Base-by-base conservation (phyloP, 2,797 vertebrate genomes). In the Sebastiscus tertius region DNA sequence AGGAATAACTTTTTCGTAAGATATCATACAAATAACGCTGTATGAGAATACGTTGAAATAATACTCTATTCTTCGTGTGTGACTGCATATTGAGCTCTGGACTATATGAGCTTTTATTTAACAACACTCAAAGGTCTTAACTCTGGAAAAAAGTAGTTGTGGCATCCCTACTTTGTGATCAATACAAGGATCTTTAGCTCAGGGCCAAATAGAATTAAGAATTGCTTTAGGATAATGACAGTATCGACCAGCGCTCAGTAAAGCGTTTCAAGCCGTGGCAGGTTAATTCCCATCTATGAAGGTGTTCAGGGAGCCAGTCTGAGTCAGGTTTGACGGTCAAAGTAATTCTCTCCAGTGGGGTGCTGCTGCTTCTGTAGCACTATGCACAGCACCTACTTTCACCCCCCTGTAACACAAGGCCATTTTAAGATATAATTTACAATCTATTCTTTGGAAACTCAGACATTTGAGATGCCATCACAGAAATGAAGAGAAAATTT, bases 191-290 rank as follows among this genome's bases (percentile, higher is more conserved):
- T 93, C 91, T 92, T 92, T 87, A 92, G 89, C 90, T 92, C 58
- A 78, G 87, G 84, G 88, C 89, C 87, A 92, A 93, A 94, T 93
- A 92, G 87, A 94, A 94, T 94, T 93, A 94, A 90, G 90, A 92
- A 93, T 90, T 91, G 93, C 92, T 93, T 92, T 93, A 88, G 88
- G 89, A 92, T 93, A 92, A 93, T 95, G 94, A 93, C 91, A 85
- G 80, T 94, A 94, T 95, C 87, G 92, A 94, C 86, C 90, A 80
- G 87, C 1, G 73, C 86, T 90, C 92, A 85, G 87, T 77, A 85
- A 91, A 89, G 88, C 89, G 76, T 92, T 89, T 92, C 84, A 82
- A 80, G 87, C 85, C 65, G 81, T 85, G 83, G 87, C 89, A 88
- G 85, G 92, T 91, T 93, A 86, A 91, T 92, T 93, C 86, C 84